Conservation (phyloP, 2,113 vertebrate species). For the Esox niger region DNA sequence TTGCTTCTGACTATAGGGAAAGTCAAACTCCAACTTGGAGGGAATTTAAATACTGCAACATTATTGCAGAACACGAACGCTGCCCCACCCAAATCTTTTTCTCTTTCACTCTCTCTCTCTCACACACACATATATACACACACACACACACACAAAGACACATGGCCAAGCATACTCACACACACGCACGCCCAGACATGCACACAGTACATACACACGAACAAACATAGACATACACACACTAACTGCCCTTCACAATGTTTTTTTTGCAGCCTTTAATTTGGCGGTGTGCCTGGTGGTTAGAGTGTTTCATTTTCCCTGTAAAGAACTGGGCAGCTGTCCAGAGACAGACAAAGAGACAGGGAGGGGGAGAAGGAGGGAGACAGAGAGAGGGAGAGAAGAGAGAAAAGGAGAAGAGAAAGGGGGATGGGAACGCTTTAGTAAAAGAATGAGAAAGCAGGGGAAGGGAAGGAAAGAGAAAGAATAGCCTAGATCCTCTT, state of each 20-base stretch:
- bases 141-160: slow-evolving; percentile 18
- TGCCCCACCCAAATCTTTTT: slow-evolving; percentile 65
- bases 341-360: slow-evolving; percentile 81
- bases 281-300: slow-evolving; percentile 77
- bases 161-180: too few species aligned
- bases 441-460: slow-evolving; percentile 17
- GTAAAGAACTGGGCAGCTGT: slow-evolving; percentile 96
- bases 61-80: slow-evolving; percentile 49
- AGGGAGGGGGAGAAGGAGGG: slow-evolving; percentile 44
- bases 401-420: neutral
- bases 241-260: slow-evolving; percentile 73
- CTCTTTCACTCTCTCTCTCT: neutral
- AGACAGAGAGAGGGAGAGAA: slow-evolving; percentile 1
- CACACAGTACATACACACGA: slow-evolving; percentile 25
- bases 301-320: slow-evolving; percentile 79
- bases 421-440: slow-evolving; percentile 12
- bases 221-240: slow-evolving; percentile 48
- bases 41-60: slow-evolving; percentile 36
- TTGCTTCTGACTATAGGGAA: too few species aligned
- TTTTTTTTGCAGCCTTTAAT: slow-evolving; percentile 75
- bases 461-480: slow-evolving; percentile 48
- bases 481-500: slow-evolving; percentile 62
- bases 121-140: neutral
- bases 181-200: neutral
- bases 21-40: neutral